These are phyloP conservation scores for Osmoderma eremita DNA, from an alignment of 2,888 invertebrate genomes.

Conservation along the genomic window DNA sequence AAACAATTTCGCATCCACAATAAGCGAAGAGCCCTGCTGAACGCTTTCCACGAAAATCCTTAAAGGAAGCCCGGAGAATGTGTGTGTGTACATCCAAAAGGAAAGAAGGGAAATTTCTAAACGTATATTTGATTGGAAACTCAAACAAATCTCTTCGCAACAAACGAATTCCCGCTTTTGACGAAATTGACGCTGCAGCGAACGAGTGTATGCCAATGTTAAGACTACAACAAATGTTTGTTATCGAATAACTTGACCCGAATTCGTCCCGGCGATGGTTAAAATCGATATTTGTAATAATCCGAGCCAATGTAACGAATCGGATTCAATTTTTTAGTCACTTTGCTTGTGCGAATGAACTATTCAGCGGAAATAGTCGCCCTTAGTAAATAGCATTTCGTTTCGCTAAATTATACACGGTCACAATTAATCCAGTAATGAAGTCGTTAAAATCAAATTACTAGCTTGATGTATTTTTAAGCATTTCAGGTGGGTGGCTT, in stretches of 20 bases:
- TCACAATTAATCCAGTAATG: constrained; percentile 17
- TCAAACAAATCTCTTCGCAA: constrained; percentile 9
- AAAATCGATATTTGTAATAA: constrained; percentile 30
- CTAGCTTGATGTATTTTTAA: constrained; percentile 13
- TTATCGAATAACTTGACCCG: constrained; percentile 33
- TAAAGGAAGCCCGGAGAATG: background rate
- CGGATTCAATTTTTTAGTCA: background rate
- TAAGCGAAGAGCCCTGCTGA: background rate
- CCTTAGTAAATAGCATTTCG: background rate
- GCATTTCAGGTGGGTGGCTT: background rate
- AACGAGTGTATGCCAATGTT: background rate
- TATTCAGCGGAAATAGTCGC: background rate
- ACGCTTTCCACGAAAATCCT: background rate
- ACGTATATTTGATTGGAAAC: constrained; percentile 22
- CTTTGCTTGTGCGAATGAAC: background rate
- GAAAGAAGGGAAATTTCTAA: background rate
- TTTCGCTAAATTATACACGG: background rate
- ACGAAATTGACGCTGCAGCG: background rate
- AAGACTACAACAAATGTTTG: background rate
- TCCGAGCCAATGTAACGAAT: constrained; percentile 14
- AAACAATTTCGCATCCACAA: constrained; percentile 3
- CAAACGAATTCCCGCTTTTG: constrained; percentile 22
- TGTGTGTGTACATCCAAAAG: background rate
- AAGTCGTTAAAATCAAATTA: constrained; percentile 23
- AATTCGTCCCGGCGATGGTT: background rate